These are phyloP conservation scores for Holotrichia oblita DNA, from an alignment of 1,140 invertebrate species.

Conservation along the genomic window DNA sequence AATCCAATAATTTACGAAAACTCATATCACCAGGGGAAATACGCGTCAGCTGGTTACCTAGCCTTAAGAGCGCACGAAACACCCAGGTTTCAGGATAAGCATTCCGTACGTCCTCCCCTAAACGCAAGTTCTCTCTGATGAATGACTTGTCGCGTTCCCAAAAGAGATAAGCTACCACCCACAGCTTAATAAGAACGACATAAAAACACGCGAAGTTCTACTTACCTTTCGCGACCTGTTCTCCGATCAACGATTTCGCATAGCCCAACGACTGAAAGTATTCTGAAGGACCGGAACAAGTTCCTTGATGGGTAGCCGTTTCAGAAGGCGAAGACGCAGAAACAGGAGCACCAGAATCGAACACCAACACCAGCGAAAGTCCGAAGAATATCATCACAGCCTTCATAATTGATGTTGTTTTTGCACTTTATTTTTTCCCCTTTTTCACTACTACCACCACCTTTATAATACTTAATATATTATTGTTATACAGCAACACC, in stretches of 20 bases:
- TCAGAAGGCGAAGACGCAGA: background rate
- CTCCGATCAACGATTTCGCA: background rate
- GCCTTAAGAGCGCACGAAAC: too few species aligned
- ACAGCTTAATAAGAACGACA: background rate
- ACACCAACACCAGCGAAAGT: background rate
- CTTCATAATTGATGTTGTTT: background rate
- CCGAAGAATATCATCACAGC: background rate
- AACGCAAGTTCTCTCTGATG: background rate
- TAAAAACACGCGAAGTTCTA: background rate
- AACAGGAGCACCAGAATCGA: background rate
- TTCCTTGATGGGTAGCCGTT: background rate
- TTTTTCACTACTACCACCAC: background rate
- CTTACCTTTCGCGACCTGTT: slow-evolving; percentile 6
- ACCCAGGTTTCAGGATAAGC: too few species aligned
- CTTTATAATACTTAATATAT: background rate
- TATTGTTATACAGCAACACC: background rate
- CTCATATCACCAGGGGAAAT: too few species aligned
- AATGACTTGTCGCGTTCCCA: background rate
- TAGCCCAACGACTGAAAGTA: background rate
- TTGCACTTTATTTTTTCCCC: background rate
- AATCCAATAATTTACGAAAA: too few species aligned
- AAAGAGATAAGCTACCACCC: background rate
- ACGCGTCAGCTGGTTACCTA: too few species aligned
- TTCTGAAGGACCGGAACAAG: background rate
- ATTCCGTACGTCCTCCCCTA: background rate